phyloP scores from a whole-genome alignment of 2,113 vertebrate species.

The Heterocephalus glaber region DNA sequence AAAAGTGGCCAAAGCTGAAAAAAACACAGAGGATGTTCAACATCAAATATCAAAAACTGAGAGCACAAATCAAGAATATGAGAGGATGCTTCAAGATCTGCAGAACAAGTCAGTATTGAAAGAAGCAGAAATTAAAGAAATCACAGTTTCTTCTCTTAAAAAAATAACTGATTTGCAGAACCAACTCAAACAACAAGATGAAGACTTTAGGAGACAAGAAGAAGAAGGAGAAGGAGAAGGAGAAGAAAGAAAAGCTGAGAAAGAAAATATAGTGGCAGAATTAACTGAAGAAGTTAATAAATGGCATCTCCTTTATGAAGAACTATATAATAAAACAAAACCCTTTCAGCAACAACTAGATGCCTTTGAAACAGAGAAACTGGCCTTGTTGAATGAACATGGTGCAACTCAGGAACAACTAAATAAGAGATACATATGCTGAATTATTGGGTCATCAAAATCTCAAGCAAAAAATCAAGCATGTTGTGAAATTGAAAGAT shows the following conservation, averaged over 20 bases:
- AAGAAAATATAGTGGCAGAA: conserved; percentile 80
- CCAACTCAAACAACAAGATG: conserved; percentile 86
- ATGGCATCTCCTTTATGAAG: conserved; percentile 92
- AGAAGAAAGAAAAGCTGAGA: conserved; percentile 78
- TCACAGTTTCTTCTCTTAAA: conserved; percentile 77
- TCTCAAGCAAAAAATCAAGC: conserved; percentile 98
- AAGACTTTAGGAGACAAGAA: conserved; percentile 83
- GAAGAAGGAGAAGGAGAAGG: conserved; percentile 80
- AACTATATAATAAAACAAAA: conserved; percentile 91
- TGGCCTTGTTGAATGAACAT: conserved; percentile 90
- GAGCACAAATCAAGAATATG: conserved; percentile 85
- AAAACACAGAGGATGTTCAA: conserved; percentile 81
- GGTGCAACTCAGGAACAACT: conserved; percentile 94
- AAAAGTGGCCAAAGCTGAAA: conserved; percentile 81
- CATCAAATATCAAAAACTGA: conserved; percentile 82
- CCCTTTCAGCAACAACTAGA: conserved; percentile 97
- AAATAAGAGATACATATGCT: conserved; percentile 93
- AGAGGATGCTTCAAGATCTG: conserved; percentile 89
- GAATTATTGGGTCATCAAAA: conserved; percentile 96
- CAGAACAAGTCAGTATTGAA: conserved; percentile 87
- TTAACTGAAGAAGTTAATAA: conserved; percentile 82
- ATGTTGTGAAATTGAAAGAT: conserved; percentile 95
- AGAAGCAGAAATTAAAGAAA: conserved; percentile 86
- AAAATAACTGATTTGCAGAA: conserved; percentile 83
- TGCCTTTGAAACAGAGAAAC: conserved; percentile 92